Conservation (phyloP, 2,888 invertebrate species). For the Stenurella melanura region DNA sequence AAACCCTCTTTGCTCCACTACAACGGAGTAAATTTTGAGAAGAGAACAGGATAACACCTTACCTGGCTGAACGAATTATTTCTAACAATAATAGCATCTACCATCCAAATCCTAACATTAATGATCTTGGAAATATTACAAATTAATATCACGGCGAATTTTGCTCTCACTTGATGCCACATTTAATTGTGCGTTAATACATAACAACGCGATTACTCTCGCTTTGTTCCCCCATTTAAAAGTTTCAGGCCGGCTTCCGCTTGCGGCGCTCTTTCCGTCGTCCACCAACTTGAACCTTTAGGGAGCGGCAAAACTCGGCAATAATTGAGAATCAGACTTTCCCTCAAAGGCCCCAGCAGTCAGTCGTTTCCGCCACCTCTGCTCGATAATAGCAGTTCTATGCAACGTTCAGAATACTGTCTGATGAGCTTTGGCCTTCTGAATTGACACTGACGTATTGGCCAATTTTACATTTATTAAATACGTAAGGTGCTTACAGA, state of each 20-base stretch:
- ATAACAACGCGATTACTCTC: slow-evolving; percentile 25
- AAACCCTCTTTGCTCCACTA: too few species aligned
- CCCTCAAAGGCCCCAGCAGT: not conserved
- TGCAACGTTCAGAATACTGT: slow-evolving; percentile 18
- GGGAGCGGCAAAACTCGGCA: slow-evolving; percentile 18
- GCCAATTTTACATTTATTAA: not conserved
- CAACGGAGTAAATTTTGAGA: too few species aligned
- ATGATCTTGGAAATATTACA: not conserved
- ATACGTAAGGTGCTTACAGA: too few species aligned
- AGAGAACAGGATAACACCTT: too few species aligned
- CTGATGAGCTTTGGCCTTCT: not conserved
- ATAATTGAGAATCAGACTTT: slow-evolving; percentile 34
- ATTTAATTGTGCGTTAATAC: slow-evolving; percentile 24
- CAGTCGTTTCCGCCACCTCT: slow-evolving; percentile 20
- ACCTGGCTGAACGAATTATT: too few species aligned
- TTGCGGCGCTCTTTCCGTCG: slow-evolving; percentile 35
- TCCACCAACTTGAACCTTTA: slow-evolving; percentile 24
- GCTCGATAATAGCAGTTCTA: not conserved
- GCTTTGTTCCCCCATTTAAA: slow-evolving; percentile 34
- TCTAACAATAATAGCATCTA: too few species aligned
- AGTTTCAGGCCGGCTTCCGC: slow-evolving; percentile 35
- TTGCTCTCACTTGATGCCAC: slow-evolving; percentile 20
- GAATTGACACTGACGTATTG: not conserved
- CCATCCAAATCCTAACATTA: too few species aligned
- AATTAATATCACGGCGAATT: not conserved